Percentiles rank a stretch among this genome's conserved stretches.
These are phyloP conservation scores for Talpa occidentalis DNA, from an alignment of 2,113 vertebrate species.

Conservation along the genomic window DNA sequence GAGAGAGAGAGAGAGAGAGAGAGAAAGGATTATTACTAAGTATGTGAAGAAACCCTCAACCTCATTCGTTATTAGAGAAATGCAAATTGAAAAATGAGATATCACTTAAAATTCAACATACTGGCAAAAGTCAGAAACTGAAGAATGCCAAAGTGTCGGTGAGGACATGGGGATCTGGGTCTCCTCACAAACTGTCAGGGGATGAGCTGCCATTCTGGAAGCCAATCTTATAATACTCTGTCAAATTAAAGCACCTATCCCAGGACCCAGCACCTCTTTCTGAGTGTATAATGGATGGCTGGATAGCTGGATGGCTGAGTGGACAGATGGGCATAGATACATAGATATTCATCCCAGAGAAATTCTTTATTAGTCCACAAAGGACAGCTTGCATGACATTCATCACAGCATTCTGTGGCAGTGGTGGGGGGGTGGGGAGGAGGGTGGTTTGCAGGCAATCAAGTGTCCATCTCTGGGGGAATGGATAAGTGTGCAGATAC, in stretches of 20 bases:
- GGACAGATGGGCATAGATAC: too few species aligned
- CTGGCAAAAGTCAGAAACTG: background rate
- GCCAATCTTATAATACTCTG: background rate
- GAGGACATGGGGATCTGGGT: background rate
- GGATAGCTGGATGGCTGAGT: too few species aligned
- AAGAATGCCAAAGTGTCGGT: background rate
- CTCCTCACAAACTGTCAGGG: background rate
- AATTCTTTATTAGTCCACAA: background rate
- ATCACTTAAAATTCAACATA: background rate
- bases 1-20: too few species aligned
- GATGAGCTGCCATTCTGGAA: background rate
- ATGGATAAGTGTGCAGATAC: background rate
- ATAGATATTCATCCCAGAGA: background rate
- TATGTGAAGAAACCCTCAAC: background rate
- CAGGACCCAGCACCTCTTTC: background rate
- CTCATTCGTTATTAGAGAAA: background rate
- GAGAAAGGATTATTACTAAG: background rate
- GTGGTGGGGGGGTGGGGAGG: background rate
- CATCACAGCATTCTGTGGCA: background rate
- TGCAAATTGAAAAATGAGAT: background rate
- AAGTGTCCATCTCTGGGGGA: background rate
- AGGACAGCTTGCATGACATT: background rate
- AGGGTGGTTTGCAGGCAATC: background rate
- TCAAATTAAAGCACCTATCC: background rate
- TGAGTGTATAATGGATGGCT: background rate